Evolutionary conservation across 2,113 vertebrate genomes (phyloP).

Genomic region (Grus americana): DNA sequence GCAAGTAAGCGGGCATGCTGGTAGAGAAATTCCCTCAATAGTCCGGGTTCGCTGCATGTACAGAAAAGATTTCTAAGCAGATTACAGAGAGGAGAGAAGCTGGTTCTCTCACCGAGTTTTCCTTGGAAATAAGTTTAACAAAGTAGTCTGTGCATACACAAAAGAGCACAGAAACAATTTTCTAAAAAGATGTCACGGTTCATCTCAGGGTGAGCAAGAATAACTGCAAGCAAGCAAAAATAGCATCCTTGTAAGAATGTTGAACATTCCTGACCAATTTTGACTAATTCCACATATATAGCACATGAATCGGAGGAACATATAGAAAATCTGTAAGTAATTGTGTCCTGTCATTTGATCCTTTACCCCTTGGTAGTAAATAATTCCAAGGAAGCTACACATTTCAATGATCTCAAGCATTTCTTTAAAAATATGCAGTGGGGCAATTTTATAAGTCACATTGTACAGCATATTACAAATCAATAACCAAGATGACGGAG

Average conservation of each 20-base stretch:
- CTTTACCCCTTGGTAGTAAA: not conserved
- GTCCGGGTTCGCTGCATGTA: rapidly evolving
- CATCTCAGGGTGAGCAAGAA: not conserved
- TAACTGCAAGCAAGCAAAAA: not conserved
- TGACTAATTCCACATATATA: not conserved
- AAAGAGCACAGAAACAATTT: not conserved
- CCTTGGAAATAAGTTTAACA: not conserved
- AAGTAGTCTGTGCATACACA: not conserved
- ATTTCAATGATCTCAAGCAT: not conserved
- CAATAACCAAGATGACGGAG: not conserved
- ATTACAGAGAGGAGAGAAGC: not conserved
- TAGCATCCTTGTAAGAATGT: not conserved
- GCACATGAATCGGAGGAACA: not conserved
- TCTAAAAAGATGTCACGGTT: not conserved
- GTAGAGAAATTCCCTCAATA: not conserved
- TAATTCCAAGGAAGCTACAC: not conserved
- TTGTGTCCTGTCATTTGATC: not conserved
- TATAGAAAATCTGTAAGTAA: not conserved
- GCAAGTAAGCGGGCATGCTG: not conserved
- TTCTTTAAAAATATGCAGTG: not conserved
- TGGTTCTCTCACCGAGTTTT: not conserved
- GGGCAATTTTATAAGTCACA: not conserved
- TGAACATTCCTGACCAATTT: not conserved
- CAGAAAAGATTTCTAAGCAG: not conserved
- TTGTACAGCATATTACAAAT: not conserved